Evolutionary conservation across 64 coral and sea anemone species (phyloP), one percentile per base, ranked within the genome.

Genomic region (Actinia tenebrosa): DNA sequence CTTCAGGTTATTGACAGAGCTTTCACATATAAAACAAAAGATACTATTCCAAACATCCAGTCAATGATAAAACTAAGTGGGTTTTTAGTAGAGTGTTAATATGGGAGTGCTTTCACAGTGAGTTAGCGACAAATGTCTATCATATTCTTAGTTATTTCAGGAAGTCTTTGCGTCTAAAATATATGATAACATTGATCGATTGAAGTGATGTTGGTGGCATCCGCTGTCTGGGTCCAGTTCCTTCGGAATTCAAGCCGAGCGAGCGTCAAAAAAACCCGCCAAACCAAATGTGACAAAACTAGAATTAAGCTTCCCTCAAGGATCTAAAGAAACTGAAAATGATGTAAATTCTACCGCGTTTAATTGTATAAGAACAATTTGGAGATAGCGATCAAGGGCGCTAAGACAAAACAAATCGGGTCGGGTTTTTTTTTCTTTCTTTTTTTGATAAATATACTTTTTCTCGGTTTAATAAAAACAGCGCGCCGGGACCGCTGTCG

Each of bases 91-190:
- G 69, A 75, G 69, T 75, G 69, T 75, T 75, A 75, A 75, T 75
- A 14, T 25, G 69, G 25, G 26, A 75, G 69, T 25, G 63, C 69
- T 75, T 75, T 75, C 69, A 75, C 69, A 75, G 69, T 11, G 10
- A 75, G 69, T 75, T 37, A 75, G 69, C 69, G 69, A 75, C 69
- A 75, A 75, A 75, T 18, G 69, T 75, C 69, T 75, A 42, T 75
- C 69, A 43, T 30, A 75, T 27, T 42, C 26, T 75, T 75, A 75
- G 69, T 75, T 75, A 75, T 30, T 75, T 75, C 69, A 75, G 69
- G 69, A 75, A 75, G 69, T 75, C 69, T 75, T 75, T 75, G 42
- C n/a, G 69, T 75, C n/a, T 75, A 75, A 75, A 75, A 75, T 75
- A 75, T 75, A 75, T 30, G 69, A 75, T 75, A 75, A 75, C 69